Evolutionary conservation across 1,140 invertebrate genomes (phyloP).

Genomic region (Tyrophagus putrescentiae): DNA sequence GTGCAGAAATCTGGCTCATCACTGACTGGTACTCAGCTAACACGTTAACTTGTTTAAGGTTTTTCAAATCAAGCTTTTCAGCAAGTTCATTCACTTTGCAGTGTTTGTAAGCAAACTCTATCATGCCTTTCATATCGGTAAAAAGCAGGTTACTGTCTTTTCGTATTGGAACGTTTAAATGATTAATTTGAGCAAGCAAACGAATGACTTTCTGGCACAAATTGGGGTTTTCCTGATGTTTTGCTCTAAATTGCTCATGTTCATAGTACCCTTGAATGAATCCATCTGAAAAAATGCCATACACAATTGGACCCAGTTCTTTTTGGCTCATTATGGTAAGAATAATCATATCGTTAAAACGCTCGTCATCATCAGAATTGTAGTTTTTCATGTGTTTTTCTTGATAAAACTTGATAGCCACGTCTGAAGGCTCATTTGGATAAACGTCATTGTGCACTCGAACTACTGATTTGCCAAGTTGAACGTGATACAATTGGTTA

Average conservation of each 20-base stretch:
- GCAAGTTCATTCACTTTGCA: background rate
- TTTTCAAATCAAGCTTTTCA: background rate
- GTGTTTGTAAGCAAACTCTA: background rate
- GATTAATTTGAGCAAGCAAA: background rate
- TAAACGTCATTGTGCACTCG: background rate
- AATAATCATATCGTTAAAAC: constrained; percentile 6
- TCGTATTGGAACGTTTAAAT: background rate
- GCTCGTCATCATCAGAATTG: background rate
- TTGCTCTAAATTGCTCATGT: background rate
- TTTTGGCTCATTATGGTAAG: background rate
- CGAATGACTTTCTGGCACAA: background rate
- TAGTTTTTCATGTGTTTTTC: background rate
- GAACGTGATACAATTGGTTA: constrained; percentile 8
- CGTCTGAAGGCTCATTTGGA: background rate
- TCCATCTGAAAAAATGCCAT: background rate
- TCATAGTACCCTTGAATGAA: too few relatives aligned
- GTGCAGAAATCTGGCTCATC: background rate
- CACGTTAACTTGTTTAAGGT: background rate
- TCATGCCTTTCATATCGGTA: background rate
- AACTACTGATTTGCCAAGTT: background rate
- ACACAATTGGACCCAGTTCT: background rate
- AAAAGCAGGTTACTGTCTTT: constrained; percentile 7
- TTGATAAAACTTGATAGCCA: constrained; percentile 10
- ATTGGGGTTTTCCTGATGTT: background rate
- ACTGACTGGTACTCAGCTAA: background rate